phyloP scores from a whole-genome alignment of 2,888 invertebrate genomes.

The Drosophila differens region DNA sequence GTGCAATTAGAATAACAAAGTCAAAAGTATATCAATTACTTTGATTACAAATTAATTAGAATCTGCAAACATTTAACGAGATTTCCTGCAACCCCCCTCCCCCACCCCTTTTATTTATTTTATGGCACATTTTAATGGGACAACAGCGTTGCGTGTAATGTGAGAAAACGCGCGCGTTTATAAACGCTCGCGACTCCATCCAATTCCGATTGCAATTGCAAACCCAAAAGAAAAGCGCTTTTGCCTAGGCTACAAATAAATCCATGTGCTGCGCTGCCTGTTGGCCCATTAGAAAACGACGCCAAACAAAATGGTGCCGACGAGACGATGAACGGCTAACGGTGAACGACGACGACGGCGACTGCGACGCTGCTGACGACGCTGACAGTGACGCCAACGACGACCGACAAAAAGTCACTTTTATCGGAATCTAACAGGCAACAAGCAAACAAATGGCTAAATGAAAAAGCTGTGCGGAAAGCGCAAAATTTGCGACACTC shows the following conservation, averaged over 20 bases:
- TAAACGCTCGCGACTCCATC: constrained; percentile 28
- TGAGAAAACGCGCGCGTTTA: constrained; percentile 54
- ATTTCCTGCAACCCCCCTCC: background rate
- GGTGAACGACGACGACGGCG: constrained; percentile 21
- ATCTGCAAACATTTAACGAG: background rate
- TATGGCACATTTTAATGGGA: constrained; percentile 29
- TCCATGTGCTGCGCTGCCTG: constrained; percentile 75
- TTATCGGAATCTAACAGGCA: constrained; percentile 83
- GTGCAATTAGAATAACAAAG: background rate
- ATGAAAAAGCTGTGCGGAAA: constrained; percentile 51
- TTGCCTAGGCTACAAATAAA: constrained; percentile 29
- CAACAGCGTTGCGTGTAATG: constrained; percentile 15
- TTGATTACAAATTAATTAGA: background rate
- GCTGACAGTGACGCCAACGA: constrained; percentile 35
- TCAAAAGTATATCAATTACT: background rate
- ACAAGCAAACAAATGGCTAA: constrained; percentile 60
- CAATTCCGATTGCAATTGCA: background rate
- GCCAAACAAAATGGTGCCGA: constrained; percentile 79
- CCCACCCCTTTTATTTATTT: background rate
- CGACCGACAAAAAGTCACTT: constrained; percentile 81
- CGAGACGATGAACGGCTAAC: constrained; percentile 34
- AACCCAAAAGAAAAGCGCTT: constrained; percentile 9
- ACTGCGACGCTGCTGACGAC: constrained; percentile 18
- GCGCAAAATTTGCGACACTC: background rate
- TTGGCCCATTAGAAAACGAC: constrained; percentile 79